Evolutionary conservation across 2,113 vertebrate species (phyloP).

Genomic region (Gasterosteus aculeatus): DNA sequence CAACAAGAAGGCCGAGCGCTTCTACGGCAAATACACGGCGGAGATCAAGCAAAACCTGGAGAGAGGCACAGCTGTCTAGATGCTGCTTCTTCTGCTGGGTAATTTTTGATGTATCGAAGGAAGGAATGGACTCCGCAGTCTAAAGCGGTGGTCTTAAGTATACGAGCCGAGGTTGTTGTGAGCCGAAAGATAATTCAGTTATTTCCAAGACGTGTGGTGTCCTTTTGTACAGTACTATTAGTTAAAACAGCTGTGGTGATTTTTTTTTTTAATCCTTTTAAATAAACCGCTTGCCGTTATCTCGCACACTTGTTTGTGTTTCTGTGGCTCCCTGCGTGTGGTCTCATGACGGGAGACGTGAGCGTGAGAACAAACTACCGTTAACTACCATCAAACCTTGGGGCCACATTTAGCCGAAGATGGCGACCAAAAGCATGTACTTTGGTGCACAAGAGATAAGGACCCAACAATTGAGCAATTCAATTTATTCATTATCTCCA

Average conservation of each 20-base stretch:
- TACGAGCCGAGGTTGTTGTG: background rate
- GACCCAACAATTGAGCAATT: conserved; percentile 60
- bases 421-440: conserved; percentile 47
- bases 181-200: background rate
- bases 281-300: conserved; percentile 61
- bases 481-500: conserved; percentile 57
- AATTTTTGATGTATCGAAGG: background rate
- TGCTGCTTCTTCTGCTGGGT: background rate
- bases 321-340: conserved; percentile 42
- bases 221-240: conserved; percentile 42
- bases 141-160: background rate
- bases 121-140: background rate
- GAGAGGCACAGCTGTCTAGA: conserved; percentile 93
- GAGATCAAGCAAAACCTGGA: conserved; percentile 99
- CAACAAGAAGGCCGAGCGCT: conserved; percentile 98
- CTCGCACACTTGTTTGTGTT: conserved; percentile 33
- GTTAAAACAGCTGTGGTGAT: background rate
- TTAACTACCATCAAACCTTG: conserved; percentile 32
- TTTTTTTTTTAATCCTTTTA: conserved; percentile 9
- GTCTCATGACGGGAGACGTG: conserved; percentile 47
- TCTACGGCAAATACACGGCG: conserved; percentile 97
- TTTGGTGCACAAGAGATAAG: conserved; percentile 36
- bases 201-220: conserved; percentile 18
- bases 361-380: conserved; percentile 57
- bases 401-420: conserved; percentile 36